Base-by-base conservation (phyloP, 2,888 invertebrate species). In the Drosophila emarginata region DNA sequence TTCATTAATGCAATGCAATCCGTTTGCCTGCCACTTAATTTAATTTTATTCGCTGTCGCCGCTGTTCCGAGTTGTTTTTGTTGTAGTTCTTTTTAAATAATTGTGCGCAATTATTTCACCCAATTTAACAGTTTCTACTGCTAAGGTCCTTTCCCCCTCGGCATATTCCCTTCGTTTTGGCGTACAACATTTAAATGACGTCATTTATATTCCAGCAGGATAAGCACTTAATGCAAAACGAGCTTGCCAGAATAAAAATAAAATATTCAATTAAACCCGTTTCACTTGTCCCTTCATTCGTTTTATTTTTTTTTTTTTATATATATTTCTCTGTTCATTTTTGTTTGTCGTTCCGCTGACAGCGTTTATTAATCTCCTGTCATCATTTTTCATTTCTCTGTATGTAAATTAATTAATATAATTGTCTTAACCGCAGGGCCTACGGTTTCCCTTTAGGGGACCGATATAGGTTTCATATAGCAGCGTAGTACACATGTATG, bases 211-310 rank as follows among this genome's bases (percentile, higher is more conserved):
- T 87, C 86, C 75, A 74, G 54, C 76, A 70, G 87, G 83, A 87
- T 84, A 87, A 84, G 85, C 75, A 79, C 87, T 87, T 87, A 82
- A 87, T 85, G 83, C 76, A 76, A 72, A 85, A 79, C 84, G 59
- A 26, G 53, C 40, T 57, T 57, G 65, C 61, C 61, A 62, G 78
- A 71, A 75, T 80, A 80, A 82, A 82, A 82, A 82, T 72, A 81
- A 86, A 83, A 87, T 80, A 86, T 82, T 84, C 87, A 82, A 82
- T 82, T 82, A 86, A 82, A 83, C 87, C 87, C 81, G 78, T 63
- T 73, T 78, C 71, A 65, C 78, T 75, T 72, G 50, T 37, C 66
- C 78, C 70, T 52, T 57, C 50, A 73, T 70, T 72, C 76, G 72
- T 71, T 69, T 39, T 71, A 11, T 64, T 36, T 45, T 37, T 65